Percentiles rank a stretch among this genome's conserved stretches.
Evolutionary conservation across 2,888 invertebrate genomes (phyloP).

Genomic region (Glaucopsyche alexis): DNA sequence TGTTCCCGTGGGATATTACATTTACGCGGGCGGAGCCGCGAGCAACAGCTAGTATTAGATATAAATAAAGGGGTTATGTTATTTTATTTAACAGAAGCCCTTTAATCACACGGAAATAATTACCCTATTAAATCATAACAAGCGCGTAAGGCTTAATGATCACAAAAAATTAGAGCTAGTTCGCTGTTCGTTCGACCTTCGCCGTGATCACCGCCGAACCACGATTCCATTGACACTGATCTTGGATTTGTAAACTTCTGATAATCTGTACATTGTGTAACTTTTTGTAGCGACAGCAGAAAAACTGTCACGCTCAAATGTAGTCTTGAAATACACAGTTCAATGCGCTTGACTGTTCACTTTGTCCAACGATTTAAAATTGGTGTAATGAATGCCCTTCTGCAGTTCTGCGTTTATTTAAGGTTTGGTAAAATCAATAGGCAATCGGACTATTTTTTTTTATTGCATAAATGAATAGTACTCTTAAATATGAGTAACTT

Average conservation of each 20-base stretch:
- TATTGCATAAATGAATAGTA: no score
- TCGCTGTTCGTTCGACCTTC: slow-evolving; percentile 41
- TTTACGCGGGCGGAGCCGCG: no score
- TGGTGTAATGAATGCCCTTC: no score
- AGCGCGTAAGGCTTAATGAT: not conserved
- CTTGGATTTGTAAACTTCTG: slow-evolving; percentile 57
- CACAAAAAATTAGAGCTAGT: slow-evolving; percentile 6
- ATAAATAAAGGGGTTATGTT: not conserved
- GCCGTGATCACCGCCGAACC: slow-evolving; percentile 49
- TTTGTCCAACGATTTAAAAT: not conserved
- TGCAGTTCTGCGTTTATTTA: no score
- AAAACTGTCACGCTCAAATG: slow-evolving; percentile 29
- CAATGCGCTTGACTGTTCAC: slow-evolving; percentile 8
- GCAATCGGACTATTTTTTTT: no score
- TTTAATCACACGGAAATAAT: slow-evolving; percentile 7
- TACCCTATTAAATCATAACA: not conserved
- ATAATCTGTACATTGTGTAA: slow-evolving; percentile 22
- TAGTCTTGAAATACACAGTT: slow-evolving; percentile 15
- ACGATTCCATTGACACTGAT: slow-evolving; percentile 67
- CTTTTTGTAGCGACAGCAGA: slow-evolving; percentile 18
- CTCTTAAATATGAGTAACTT: no score
- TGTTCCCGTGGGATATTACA: no score
- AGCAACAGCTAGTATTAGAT: not conserved
- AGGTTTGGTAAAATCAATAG: no score
- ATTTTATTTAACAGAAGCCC: not conserved